Percentiles rank a stretch among this genome's conserved stretches.
These are phyloP conservation scores for Vandiemenella viatica DNA, from an alignment of 2,888 invertebrate species.

Conservation along the genomic window DNA sequence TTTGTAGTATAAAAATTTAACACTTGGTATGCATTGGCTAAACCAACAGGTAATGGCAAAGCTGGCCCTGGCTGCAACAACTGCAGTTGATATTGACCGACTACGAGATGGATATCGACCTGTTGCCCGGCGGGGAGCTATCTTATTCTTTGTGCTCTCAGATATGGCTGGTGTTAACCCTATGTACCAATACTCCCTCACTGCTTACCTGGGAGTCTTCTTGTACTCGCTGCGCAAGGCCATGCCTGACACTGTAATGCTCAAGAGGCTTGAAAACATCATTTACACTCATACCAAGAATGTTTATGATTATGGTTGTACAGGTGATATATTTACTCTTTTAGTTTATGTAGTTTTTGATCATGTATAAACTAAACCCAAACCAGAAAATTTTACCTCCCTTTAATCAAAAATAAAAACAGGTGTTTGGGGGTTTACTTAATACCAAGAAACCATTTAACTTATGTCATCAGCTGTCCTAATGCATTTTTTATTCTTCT, in stretches of 20 bases:
- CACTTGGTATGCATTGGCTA: too few relatives aligned
- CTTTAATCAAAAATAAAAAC: too few relatives aligned
- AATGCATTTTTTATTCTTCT: too few relatives aligned
- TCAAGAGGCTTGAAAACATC: conserved; percentile 61
- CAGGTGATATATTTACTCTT: conserved; percentile 35
- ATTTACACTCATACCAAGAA: conserved; percentile 72
- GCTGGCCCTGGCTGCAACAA: conserved; percentile 56
- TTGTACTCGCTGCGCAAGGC: conserved; percentile 65
- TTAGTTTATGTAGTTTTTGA: too few relatives aligned
- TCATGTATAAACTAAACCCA: too few relatives aligned
- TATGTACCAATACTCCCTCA: conserved; percentile 87
- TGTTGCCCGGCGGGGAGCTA: conserved; percentile 73
- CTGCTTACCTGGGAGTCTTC: conserved; percentile 74
- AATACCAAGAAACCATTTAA: not conserved
- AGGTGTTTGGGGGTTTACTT: too few relatives aligned
- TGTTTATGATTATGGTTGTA: conserved; percentile 83
- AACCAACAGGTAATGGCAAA: conserved; percentile 56
- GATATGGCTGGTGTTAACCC: conserved; percentile 78
- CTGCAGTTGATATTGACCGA: conserved; percentile 66
- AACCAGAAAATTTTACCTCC: too few relatives aligned
- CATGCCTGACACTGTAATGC: conserved; percentile 61
- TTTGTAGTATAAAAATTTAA: too few relatives aligned
- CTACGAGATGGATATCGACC: conserved; percentile 73
- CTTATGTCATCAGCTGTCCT: not conserved
- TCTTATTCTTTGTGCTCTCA: conserved; percentile 76